phyloP scores from a whole-genome alignment of 2,888 invertebrate species.

The Ophioninae sp. region DNA sequence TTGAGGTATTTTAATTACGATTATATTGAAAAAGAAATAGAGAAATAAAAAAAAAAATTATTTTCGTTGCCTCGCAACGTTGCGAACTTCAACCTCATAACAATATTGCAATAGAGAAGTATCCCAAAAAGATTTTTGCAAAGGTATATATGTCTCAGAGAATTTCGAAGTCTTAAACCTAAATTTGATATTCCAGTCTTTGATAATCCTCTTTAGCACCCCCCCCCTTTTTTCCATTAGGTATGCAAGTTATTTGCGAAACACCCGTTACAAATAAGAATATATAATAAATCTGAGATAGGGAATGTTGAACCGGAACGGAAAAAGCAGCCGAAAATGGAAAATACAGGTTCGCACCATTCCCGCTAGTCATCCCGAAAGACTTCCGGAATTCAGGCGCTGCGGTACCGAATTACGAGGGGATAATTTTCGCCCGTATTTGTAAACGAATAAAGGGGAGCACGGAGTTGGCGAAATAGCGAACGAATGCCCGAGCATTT shows the following conservation, averaged over 20 bases:
- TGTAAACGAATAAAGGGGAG: conserved; percentile 58
- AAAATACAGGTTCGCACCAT: neutral
- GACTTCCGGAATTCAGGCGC: conserved; percentile 15
- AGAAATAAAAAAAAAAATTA: too few relatives aligned
- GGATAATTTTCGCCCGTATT: conserved; percentile 55
- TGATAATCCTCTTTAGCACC: neutral
- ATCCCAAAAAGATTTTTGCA: too few relatives aligned
- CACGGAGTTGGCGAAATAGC: conserved; percentile 13
- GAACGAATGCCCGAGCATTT: conserved; percentile 1
- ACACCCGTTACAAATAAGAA: neutral
- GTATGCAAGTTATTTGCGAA: neutral
- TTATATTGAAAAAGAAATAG: too few relatives aligned
- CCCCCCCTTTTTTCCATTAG: neutral
- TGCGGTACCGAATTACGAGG: conserved; percentile 41
- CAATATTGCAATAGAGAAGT: too few relatives aligned
- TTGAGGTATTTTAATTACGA: too few relatives aligned
- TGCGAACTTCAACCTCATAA: too few relatives aligned
- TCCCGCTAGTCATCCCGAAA: neutral
- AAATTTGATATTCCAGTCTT: neutral
- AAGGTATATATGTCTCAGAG: too few relatives aligned
- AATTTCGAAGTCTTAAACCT: neutral
- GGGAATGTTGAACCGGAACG: neutral
- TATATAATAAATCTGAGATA: neutral
- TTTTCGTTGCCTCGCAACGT: too few relatives aligned
- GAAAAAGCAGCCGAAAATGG: conserved; percentile 12